Evolutionary conservation across 2,888 invertebrate genomes (phyloP).

Genomic region (Deilephila porcellus): DNA sequence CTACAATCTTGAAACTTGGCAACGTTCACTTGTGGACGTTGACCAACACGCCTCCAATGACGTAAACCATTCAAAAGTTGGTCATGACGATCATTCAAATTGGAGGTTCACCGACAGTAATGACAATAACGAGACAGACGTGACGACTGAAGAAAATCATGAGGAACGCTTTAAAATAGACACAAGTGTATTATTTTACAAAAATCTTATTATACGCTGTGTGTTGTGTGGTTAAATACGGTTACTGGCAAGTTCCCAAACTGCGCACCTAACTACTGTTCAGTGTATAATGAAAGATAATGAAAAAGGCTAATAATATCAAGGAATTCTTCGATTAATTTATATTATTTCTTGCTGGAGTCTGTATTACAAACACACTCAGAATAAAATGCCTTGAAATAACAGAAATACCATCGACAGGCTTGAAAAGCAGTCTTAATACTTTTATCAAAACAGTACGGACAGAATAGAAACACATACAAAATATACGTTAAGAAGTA

Average conservation of each 20-base stretch:
- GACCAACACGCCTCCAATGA: constrained; percentile 66
- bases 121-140: constrained; percentile 10
- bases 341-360: not conserved
- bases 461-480: not conserved
- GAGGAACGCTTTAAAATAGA: constrained; percentile 34
- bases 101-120: constrained; percentile 40
- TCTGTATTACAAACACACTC: too few relatives aligned
- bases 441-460: not conserved
- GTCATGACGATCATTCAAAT: constrained; percentile 26
- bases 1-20: constrained; percentile 50
- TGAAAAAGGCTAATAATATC: constrained; percentile 21
- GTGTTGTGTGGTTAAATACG: constrained; percentile 44
- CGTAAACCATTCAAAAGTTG: constrained; percentile 47
- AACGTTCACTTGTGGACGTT: constrained; percentile 55
- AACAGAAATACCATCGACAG: too few relatives aligned
- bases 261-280: constrained; percentile 26
- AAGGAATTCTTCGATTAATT: not conserved
- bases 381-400: too few relatives aligned
- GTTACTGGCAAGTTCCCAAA: constrained; percentile 54
- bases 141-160: constrained; percentile 32
- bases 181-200: constrained; percentile 25
- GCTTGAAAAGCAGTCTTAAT: too few relatives aligned
- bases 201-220: constrained; percentile 37
- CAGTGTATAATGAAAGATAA: constrained; percentile 22
- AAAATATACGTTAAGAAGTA: not conserved